Percentiles rank a stretch among this genome's conserved stretches.
These are phyloP conservation scores for Gadopsis marmoratus DNA, from an alignment of 2,797 vertebrate genomes.

Conservation along the genomic window DNA sequence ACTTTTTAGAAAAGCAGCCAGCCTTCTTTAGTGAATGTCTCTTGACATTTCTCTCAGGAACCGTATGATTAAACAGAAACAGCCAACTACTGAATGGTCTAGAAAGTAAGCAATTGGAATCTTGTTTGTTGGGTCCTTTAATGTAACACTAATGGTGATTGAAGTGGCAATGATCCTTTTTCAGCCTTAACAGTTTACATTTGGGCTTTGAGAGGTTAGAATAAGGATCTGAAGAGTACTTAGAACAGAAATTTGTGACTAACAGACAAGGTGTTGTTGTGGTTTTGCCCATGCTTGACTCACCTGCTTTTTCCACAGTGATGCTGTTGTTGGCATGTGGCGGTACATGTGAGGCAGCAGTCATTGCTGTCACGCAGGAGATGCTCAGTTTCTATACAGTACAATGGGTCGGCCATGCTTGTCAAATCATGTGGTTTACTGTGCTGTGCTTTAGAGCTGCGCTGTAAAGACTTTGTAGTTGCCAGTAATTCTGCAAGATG, in stretches of 20 bases:
- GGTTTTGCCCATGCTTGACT: constrained; percentile 44
- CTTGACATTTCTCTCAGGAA: constrained; percentile 17
- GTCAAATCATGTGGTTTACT: constrained; percentile 47
- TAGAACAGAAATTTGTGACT: constrained; percentile 39
- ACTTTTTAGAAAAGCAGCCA: constrained; percentile 23
- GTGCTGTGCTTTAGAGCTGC: constrained; percentile 18
- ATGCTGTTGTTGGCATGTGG: constrained; percentile 46
- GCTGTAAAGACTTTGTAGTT: constrained; percentile 27
- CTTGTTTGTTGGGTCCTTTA: constrained; percentile 44
- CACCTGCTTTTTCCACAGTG: constrained; percentile 45
- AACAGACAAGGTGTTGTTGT: constrained; percentile 12
- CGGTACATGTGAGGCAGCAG: constrained; percentile 46
- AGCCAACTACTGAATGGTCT: not conserved
- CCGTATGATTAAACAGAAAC: constrained; percentile 34
- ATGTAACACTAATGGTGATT: constrained; percentile 46
- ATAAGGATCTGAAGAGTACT: constrained; percentile 17
- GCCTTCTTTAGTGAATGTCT: constrained; percentile 17
- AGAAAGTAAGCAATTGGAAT: constrained; percentile 35
- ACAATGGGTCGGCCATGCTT: constrained; percentile 28
- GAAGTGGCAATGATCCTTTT: constrained; percentile 35
- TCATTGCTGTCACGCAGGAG: constrained; percentile 36
- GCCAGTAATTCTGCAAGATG: constrained; percentile 36
- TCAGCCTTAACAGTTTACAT: constrained; percentile 24
- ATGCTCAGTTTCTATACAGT: constrained; percentile 32
- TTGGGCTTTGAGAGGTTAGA: constrained; percentile 28